Evolutionary conservation across 2,797 vertebrate species (phyloP).

Genomic region (Babyrousa celebensis): DNA sequence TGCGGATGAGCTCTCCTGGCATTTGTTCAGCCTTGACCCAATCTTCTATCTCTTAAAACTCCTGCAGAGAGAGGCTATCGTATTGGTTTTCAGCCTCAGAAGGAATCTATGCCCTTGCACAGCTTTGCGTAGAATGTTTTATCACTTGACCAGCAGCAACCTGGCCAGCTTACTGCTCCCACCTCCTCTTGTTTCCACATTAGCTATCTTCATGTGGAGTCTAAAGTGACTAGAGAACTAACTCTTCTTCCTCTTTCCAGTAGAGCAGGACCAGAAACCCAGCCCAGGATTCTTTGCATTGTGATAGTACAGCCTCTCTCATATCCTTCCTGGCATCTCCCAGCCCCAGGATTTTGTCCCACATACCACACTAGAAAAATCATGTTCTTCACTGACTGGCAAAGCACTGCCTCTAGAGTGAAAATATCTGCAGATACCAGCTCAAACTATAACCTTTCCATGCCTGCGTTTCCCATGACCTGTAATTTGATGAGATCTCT

Average conservation of each 20-base stretch:
- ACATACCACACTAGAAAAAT: conserved; percentile 3
- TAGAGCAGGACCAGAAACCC: neutral
- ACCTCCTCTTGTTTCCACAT: neutral
- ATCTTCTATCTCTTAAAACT: neutral
- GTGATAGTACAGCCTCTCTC: neutral
- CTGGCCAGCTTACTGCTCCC: neutral
- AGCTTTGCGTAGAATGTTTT: neutral
- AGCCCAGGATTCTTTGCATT: neutral
- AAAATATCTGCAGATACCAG: conserved; percentile 32
- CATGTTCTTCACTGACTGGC: neutral
- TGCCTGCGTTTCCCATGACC: neutral
- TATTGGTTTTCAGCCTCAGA: neutral
- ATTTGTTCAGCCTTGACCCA: neutral
- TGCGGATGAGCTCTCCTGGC: no score
- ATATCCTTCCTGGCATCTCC: neutral
- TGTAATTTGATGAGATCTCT: neutral
- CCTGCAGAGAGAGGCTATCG: neutral
- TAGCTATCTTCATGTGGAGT: neutral
- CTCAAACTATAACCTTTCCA: neutral
- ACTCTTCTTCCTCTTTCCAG: neutral
- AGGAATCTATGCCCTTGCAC: neutral
- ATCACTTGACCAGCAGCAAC: neutral
- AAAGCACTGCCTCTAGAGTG: conserved; percentile 34
- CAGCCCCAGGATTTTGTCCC: neutral
- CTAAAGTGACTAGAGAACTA: neutral